Conservation (phyloP, 2,797 vertebrate species). For the Sebastes umbrosus region DNA sequence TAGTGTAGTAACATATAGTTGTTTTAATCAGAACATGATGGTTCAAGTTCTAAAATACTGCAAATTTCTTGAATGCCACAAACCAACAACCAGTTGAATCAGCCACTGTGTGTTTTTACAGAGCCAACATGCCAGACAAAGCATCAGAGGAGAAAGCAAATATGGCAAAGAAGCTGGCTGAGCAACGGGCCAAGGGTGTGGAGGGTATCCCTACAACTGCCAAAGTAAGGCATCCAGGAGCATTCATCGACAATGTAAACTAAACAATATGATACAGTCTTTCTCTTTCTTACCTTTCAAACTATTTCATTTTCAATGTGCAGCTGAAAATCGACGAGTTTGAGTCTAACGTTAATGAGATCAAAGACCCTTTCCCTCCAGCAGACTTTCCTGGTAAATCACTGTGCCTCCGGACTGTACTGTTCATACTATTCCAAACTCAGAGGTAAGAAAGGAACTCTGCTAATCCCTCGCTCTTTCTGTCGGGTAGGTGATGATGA, state of each 20-base stretch:
- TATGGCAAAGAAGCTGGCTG: constrained; percentile 88
- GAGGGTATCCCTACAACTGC: constrained; percentile 94
- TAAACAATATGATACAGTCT: fast-evolving
- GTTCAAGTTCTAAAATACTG: neutral
- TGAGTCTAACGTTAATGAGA: constrained; percentile 94
- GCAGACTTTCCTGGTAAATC: constrained; percentile 92
- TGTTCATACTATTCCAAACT: neutral
- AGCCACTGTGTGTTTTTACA: constrained; percentile 42
- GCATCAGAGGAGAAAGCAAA: constrained; percentile 87
- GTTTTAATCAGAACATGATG: neutral
- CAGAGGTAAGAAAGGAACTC: neutral
- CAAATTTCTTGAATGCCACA: neutral
- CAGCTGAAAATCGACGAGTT: constrained; percentile 96
- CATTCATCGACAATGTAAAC: neutral
- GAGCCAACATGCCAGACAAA: constrained; percentile 86
- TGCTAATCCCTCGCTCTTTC: neutral
- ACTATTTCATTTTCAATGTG: neutral
- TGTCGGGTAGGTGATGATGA: constrained; percentile 89
- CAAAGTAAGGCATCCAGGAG: constrained; percentile 78
- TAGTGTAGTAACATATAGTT: neutral
- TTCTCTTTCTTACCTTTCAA: neutral
- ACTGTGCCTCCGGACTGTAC: neutral
- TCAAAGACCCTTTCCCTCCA: constrained; percentile 95
- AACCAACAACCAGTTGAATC: neutral
- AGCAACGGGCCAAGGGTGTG: constrained; percentile 87